Conservation (phyloP, 2,797 vertebrate species). For the Smutsia gigantea region DNA sequence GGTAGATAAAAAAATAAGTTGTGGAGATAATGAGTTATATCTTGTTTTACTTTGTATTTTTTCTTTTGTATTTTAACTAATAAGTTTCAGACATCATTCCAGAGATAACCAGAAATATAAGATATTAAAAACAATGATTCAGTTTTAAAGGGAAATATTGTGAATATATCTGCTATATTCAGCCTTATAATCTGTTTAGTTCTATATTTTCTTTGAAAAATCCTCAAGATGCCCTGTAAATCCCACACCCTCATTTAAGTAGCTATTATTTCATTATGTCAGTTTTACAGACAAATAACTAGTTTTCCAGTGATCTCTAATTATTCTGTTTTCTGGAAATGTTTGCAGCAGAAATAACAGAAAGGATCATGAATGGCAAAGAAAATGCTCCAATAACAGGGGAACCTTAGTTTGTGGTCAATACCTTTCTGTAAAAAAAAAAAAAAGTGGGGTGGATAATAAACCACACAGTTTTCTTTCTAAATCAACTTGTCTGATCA, state of each 20-base stretch:
- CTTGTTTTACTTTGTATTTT: slow-evolving; percentile 37
- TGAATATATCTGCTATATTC: slow-evolving; percentile 17
- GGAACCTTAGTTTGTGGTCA: not conserved
- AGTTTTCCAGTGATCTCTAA: slow-evolving; percentile 16
- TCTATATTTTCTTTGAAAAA: slow-evolving; percentile 47
- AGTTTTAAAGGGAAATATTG: slow-evolving; percentile 35
- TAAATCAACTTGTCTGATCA: slow-evolving; percentile 48
- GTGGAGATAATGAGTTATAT: not conserved
- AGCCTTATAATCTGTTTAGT: not conserved
- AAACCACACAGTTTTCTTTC: slow-evolving; percentile 34
- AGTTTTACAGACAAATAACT: slow-evolving; percentile 39
- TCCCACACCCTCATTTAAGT: slow-evolving; percentile 24
- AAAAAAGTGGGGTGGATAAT: not conserved
- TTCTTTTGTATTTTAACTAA: slow-evolving; percentile 44
- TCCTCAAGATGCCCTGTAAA: slow-evolving; percentile 31
- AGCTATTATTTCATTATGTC: slow-evolving; percentile 58
- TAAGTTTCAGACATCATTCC: slow-evolving; percentile 17
- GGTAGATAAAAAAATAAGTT: slow-evolving; percentile 12
- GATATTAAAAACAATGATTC: not conserved
- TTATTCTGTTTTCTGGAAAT: slow-evolving; percentile 48
- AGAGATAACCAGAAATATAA: slow-evolving; percentile 34
- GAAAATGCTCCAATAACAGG: not conserved
- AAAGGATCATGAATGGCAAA: slow-evolving; percentile 39
- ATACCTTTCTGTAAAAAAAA: not conserved
- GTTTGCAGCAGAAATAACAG: slow-evolving; percentile 46